Percentiles rank a stretch among this genome's conserved stretches.
These are phyloP conservation scores for Fratercula arctica DNA, from an alignment of 2,797 vertebrate species.

Conservation along the genomic window DNA sequence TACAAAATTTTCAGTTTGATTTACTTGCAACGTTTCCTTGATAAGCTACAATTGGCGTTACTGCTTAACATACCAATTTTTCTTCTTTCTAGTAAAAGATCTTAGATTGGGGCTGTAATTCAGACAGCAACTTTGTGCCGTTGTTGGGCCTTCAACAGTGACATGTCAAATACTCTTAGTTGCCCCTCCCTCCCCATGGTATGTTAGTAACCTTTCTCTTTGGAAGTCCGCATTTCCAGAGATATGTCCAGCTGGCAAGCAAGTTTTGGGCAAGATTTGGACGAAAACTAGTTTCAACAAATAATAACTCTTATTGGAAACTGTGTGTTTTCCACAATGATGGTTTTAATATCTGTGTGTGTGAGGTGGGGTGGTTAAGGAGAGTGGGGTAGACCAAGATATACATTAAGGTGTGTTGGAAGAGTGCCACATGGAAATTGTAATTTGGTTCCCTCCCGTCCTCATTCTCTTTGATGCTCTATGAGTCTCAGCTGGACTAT, in stretches of 20 bases:
- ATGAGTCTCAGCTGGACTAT: slow-evolving; percentile 14
- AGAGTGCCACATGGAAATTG: neutral
- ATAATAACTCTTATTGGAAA: neutral
- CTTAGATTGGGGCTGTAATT: neutral
- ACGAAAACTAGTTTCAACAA: neutral
- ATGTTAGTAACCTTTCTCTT: neutral
- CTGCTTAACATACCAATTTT: neutral
- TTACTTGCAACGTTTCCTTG: neutral
- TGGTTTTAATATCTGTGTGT: neutral
- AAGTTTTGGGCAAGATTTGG: neutral
- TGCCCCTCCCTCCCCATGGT: neutral
- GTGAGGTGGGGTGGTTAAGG: neutral
- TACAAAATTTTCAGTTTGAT: neutral
- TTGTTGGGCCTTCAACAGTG: neutral
- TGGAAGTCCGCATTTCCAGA: neutral
- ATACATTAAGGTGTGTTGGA: neutral
- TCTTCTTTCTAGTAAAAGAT: neutral
- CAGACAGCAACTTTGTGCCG: neutral
- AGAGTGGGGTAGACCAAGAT: neutral
- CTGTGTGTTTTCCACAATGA: neutral
- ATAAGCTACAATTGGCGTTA: neutral
- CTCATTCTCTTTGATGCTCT: slow-evolving; percentile 20
- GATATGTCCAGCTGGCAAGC: neutral
- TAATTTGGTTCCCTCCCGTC: slow-evolving; percentile 5
- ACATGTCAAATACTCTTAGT: neutral